Evolutionary conservation across 2,113 vertebrate species (phyloP), one percentile per base, ranked within the genome.

Genomic region (Anoplopoma fimbria): DNA sequence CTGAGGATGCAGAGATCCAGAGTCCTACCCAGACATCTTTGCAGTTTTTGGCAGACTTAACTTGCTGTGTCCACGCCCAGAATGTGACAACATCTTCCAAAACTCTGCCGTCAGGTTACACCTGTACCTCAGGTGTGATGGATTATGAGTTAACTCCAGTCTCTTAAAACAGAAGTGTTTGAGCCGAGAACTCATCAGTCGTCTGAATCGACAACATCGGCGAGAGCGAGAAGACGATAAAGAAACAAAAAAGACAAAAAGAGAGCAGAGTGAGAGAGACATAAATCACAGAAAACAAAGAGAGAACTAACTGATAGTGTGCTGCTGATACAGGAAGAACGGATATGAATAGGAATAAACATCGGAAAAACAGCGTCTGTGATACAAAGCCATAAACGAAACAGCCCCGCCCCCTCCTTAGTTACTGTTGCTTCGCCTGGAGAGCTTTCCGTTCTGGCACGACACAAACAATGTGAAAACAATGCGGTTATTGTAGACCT

Each of bases 1-100:
- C 89, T 80, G 72, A 75, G 25, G 78, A 67, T 49, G 70, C 53
- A 47, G 38, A 58, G 79, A 87, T 79, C 7, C 58, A 19, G 57
- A 75, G 80, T 79, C 82, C 86, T 87, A 83, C 68, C 42, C 82
- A 78, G 82, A 87, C 77, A 57, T 77, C 84, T 90, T 85, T 72
- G 75, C 61, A 23, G 69, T 73, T 62, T 36, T 65, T 91, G 87
- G 91, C 87, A 83, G 67, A 10, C 27, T 36, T 72, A 23, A 58
- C 51, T 85, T 2, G 14, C 67, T 10, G 69, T 31, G 58, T 55
- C 78, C 70, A 51, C 29, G 3, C 86, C 86, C 87, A 87, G 65
- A 49, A 55, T 12, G 57, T 85, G 78, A 91, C 86, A 79, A 79
- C 89, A 83, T 61, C 3, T 36, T 75, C 40, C 79, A 60, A 51